Conservation (phyloP, 1,140 invertebrate species). For the Tyrophagus putrescentiae region DNA sequence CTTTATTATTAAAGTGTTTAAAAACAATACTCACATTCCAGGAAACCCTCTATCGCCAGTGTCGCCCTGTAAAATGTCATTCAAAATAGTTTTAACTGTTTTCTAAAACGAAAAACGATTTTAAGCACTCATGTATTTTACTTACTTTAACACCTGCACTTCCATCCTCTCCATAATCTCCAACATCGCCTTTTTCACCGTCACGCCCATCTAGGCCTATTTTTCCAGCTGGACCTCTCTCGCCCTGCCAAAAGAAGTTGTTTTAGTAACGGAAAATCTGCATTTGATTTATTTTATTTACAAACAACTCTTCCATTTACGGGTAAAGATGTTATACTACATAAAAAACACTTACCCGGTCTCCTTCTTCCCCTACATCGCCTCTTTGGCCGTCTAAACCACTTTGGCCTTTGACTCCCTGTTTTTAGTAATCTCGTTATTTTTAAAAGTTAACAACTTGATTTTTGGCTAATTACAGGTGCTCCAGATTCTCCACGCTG, state of each 20-base stretch:
- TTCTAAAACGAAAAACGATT: too few relatives aligned
- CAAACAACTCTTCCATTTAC: neutral
- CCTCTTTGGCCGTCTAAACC: neutral
- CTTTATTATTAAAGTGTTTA: too few relatives aligned
- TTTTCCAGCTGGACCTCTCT: neutral
- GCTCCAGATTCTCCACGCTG: constrained; percentile 15
- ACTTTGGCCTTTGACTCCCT: neutral
- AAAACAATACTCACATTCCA: too few relatives aligned
- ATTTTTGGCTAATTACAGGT: neutral
- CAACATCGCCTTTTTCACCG: constrained; percentile 14
- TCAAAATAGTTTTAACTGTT: too few relatives aligned
- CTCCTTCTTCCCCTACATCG: neutral
- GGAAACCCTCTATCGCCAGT: too few relatives aligned
- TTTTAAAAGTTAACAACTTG: too few relatives aligned
- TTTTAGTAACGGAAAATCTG: too few relatives aligned
- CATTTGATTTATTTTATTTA: too few relatives aligned
- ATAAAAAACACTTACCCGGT: neutral
- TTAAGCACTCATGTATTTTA: neutral
- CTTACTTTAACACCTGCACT: neutral
- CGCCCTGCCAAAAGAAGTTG: neutral
- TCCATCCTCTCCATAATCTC: constrained; percentile 11
- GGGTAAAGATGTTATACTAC: neutral
- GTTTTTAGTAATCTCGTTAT: too few relatives aligned
- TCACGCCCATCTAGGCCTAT: neutral
- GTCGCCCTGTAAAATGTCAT: too few relatives aligned